Evolutionary conservation across 2,797 vertebrate genomes (phyloP), one percentile per base, ranked within the genome.

Genomic region (Chromis chromis): DNA sequence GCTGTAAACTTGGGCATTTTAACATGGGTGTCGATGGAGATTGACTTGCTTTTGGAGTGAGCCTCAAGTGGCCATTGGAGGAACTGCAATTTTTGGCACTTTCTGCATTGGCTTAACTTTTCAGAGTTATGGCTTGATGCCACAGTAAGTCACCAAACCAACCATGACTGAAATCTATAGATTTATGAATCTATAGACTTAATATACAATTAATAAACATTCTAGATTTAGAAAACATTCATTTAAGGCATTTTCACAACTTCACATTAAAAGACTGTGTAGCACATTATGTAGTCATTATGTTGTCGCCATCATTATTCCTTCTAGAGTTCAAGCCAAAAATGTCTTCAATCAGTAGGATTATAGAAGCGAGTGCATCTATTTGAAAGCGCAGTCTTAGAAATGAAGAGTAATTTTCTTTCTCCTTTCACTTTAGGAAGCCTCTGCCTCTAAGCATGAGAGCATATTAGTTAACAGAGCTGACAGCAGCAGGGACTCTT

Each of bases 401-500:
- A 84, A 82, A 83, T 72, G 56, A 79, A 70, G 55, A 59, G 60
- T 69, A 33, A 75, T 82, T 74, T 84, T 52, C 55, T 56, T 55
- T 68, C 22, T 78, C 57, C 65, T 74, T 80, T 76, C 70, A 73
- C 72, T 78, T 85, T 4, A 76, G 70, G 74, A 81, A 71, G 64
- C 31, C 6, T 50, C 53, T 68, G 36, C 77, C 50, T 74, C 65
- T 63, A 68, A 79, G 68, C 79, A 75, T 17, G 7, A 75, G 76
- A 82, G 81, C 71, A 31, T 70, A 71, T 85, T 75, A 77, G 79
- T 81, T 73, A 84, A 65, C 71, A 46, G 75, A 76, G 78, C 77
- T 70, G 55, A 76, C 71, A 84, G 65, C 75, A 83, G 60, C 81
- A 72, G 74, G 63, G 72, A 72, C 70, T 78, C 74, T 69, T 70